Evolutionary conservation across 2,888 invertebrate genomes (phyloP), one percentile per base, ranked within the genome.

Genomic region (Cerceris ruficornis): DNA sequence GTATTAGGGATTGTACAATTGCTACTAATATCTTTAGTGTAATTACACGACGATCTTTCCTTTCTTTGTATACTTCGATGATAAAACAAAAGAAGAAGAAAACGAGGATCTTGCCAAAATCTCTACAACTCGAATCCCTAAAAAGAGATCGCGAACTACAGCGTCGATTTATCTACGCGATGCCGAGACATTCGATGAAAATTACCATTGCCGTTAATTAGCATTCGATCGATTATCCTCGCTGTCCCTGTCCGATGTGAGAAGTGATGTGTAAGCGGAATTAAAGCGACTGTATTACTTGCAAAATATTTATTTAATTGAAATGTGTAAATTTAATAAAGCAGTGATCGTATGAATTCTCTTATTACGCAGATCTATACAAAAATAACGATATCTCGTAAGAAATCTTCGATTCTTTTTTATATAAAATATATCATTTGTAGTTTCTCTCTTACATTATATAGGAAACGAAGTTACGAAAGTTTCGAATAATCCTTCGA

Each of bases 1-100:
- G 84, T 82, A 85, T 71, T 83, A 83, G 81, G 81, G 83, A 81
- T 81, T 84, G 82, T 85, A 83, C 77, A 74, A 79, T 79, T 79
- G 66, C 68, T 84, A 80, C 78, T 77, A 77, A 82, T 74, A 78
- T 83, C 80, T 80, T 77, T 73, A 80, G 79, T 80, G 75, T 82
- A 85, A 83, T 86, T 80, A 77, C 78, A 85, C 80, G 28, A 28
- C 28, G 78, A 83, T 81, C 80, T 84, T 75, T 77, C 69, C 42
- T 78, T 80, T 85, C 81, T 83, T 28, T 86, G 69, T 68, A 85
- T 77, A 61, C 42, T 69, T 69, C 61, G 65, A 83, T 80, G 52
- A 17, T 74, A 81, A 79, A 80, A 76, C 1, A 28, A 28, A 28
- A 28, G 28, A 28, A 28, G 4, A 28, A 28, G 28, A 28, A 28